Conservation (phyloP, 2,888 invertebrate genomes). For the Callyntrura guangdongensis region DNA sequence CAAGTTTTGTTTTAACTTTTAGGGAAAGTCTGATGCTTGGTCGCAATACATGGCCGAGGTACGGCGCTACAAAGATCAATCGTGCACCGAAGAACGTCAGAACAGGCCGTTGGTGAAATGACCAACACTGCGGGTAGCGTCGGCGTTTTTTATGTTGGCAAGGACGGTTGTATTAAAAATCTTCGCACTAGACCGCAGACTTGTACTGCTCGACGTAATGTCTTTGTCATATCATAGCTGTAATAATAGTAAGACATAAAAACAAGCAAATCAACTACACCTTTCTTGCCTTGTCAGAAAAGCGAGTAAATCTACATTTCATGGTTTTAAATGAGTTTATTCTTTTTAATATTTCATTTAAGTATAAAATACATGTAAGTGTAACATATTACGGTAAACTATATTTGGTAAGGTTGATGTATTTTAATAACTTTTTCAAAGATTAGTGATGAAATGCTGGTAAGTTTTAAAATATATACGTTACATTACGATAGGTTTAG, state of each 20-base stretch:
- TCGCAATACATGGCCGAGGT: slow-evolving; percentile 97
- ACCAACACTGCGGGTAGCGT: slow-evolving; percentile 37
- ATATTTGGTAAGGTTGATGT: background rate
- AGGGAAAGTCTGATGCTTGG: slow-evolving; percentile 92
- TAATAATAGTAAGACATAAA: background rate
- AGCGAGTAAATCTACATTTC: background rate
- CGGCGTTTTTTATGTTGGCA: background rate
- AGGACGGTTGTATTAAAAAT: background rate
- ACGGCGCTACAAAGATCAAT: slow-evolving; percentile 95
- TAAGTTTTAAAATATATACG: background rate
- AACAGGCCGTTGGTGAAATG: slow-evolving; percentile 96
- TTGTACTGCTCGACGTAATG: background rate
- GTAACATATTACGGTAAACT: background rate
- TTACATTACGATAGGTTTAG: background rate
- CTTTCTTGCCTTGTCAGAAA: slow-evolving; percentile 26
- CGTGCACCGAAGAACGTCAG: slow-evolving; percentile 95
- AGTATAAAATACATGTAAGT: background rate
- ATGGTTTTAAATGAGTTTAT: background rate
- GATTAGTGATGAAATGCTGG: background rate
- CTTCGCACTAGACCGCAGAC: background rate
- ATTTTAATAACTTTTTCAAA: slow-evolving; percentile 1
- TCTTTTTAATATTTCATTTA: background rate
- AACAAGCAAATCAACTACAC: background rate
- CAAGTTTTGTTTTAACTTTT: slow-evolving; percentile 84
- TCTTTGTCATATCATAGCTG: background rate